Base-by-base conservation (phyloP, 2,888 invertebrate species). In the Lasioglossum marginatum region DNA sequence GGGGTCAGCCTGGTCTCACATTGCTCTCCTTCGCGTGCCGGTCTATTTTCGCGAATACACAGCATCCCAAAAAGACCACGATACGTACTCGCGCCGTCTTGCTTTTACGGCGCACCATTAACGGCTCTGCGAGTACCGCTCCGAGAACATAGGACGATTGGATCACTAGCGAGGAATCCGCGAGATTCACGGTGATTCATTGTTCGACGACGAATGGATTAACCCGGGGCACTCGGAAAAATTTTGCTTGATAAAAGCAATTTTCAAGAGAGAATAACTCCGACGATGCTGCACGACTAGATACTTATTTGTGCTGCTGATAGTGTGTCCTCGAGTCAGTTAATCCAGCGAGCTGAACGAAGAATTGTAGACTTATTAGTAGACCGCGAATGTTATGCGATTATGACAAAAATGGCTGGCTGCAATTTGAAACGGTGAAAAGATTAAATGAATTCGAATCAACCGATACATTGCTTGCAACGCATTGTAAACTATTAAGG, bases 21-120 rank as follows among this genome's bases (percentile, higher is more conserved):
- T 90, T 91, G 90, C 90, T 92, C 85, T 89, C 88, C 89, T 91
- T 91, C 90, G 91, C 91, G 91, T 92, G 90, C 92, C 92, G 90
- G 88, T 92, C 92, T 93, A 93, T 93, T 93, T 92, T 85, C 82
- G 90, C 87, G 88, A 88, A 89, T 86, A 88, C 89, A 87, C 88
- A 92, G 92, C 86, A 90, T 91, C 85, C 89, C 91, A 93, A 93
- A 92, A 92, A 86, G 91, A 93, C 89, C 84, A 89, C 88, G 83
- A 79, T 79, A 82, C 86, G 85, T 82, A 82, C 82, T 82, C 86
- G 85, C 82, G 66, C 63, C 81, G 66, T 88, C 88, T 89, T 91
- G 89, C 88, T 89, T 90, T 90, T 88, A 90, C 91, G 79, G 73
- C 85, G 87, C 85, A 87, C 90, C 90, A 90, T 92, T 90, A 92